Evolutionary conservation across 2,797 vertebrate genomes (phyloP), one percentile per base, ranked within the genome.

Genomic region (Sternotherus odoratus): DNA sequence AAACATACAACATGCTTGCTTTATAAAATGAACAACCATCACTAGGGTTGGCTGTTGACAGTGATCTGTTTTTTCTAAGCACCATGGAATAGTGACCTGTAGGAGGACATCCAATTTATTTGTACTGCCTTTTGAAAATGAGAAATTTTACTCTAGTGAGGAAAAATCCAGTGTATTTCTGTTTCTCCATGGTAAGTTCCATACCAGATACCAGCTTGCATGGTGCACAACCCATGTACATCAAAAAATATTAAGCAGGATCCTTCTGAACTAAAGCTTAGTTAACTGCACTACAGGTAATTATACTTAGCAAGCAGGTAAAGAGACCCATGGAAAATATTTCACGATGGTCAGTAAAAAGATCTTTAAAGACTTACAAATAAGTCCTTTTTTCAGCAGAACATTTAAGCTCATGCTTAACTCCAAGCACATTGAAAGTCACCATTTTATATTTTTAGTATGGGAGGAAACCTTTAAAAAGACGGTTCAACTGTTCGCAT

Each of bases 11-110:
- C 3, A 0, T 3, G 85, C 90, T 80, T 81, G 69, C 60, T 93
- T 89, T 89, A 89, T 75, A 90, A 88, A 92, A 83, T 8, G 8
- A 91, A 1, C 7, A 12, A 74, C 86, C 90, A 46, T 9, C 82
- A 88, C 17, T 36, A 87, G 49, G 50, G 39, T 87, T 84, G 75
- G 15, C 10, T 92, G 82, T 84, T 93, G 90, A 92, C 75, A 66
- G 39, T 5, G 82, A 74, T 90, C 33, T 84, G 79, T 86, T 78
- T 66, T 79, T 63, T 79, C 86, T 87, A 39, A 89, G 60, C 39
- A 4, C 11, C n/a, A 82, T 36, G 78, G 83, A 95, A 93, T 88
- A 96, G 91, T 84, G 91, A 96, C 86, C 87, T 90, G 78, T 6
- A 5, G 16, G 83, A 53, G 75, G 90, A 46, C 88, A 72, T 49